These are phyloP conservation scores for Malaclemys terrapin DNA, from an alignment of 2,113 vertebrate species.

Conservation along the genomic window DNA sequence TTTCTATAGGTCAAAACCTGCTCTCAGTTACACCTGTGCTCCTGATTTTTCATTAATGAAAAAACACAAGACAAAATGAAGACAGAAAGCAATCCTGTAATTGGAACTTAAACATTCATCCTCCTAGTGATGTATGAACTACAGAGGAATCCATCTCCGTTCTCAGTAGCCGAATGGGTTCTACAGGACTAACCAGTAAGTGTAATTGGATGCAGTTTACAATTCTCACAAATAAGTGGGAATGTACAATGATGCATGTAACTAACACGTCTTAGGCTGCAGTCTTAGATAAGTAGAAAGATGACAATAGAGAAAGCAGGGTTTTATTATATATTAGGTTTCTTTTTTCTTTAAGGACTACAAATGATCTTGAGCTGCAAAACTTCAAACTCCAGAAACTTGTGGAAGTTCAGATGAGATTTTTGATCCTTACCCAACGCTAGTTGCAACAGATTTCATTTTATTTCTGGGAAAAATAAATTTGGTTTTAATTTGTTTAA, in stretches of 20 bases:
- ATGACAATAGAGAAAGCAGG: background rate
- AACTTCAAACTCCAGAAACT: background rate
- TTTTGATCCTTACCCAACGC: background rate
- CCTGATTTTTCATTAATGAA: background rate
- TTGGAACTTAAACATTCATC: background rate
- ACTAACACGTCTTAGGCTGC: background rate
- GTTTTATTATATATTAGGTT: background rate
- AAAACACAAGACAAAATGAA: background rate
- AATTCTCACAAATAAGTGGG: background rate
- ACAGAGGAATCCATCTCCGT: background rate
- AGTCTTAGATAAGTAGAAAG: background rate
- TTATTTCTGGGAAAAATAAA: background rate
- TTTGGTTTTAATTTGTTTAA: background rate
- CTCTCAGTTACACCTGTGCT: background rate
- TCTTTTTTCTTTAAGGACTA: background rate
- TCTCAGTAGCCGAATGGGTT: background rate
- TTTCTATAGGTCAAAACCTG: background rate
- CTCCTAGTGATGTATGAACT: background rate
- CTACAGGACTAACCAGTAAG: background rate
- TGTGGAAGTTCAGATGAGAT: background rate
- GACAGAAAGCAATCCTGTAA: background rate
- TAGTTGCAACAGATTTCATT: background rate
- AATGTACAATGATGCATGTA: background rate
- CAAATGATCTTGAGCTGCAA: background rate
- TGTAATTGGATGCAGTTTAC: fast-evolving